Evolutionary conservation across 2,888 invertebrate species (phyloP), one percentile per base, ranked within the genome.

Genomic region (Nebria brevicollis): DNA sequence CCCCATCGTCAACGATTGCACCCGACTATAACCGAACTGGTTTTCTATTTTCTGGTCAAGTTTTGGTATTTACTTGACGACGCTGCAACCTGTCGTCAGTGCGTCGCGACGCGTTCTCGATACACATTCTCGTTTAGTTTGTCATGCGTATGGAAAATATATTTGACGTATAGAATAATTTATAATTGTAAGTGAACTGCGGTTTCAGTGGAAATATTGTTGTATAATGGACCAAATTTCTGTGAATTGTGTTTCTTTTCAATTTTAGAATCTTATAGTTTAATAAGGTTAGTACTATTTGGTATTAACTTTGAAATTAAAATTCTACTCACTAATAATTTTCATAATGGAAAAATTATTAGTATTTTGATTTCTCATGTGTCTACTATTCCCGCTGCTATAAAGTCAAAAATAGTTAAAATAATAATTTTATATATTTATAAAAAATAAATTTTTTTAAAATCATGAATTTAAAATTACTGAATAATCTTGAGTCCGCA

Each of bases 51-150:
- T 70, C 25, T 20, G 10, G 42, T 13, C 42, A 41, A 79, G 54
- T 74, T 74, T 68, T 54, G 70, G 75, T 79, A 80, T 80, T 80
- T 80, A 80, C 75, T 41, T 72, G 75, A 34, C 72, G 75, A 54
- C 80, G 80, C 75, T 11, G 15, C 64, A 34, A 20, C 26, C 64
- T 72, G 70, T 43, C 70, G 80, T 80, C 70, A 80, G 80, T 80
- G 66, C 54, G 54, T 75, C 75, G 75, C 75, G 75, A 80, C 75
- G 75, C 65, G 26, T 26, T 26, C 13, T 15, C 54, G 8, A 54
- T 13, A 54, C 54, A 54, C 54, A 8, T 7, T 1, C 34, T 34
- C 34, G 34, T 34, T 34, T 34, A 34, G 2, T 34, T 34, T 34
- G 34, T 34, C 34, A 2, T 34, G 5, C 34, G 34, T 34, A 4